Percentiles rank a stretch among this genome's conserved stretches.
These are phyloP conservation scores for Bombyx mori DNA, from an alignment of 1,140 invertebrate genomes.

Conservation along the genomic window ASM3026992v2 NC_085121.1:5272501-5273000, in stretches of 20 bases:
- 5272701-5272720: constrained; percentile 47
- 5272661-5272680: not conserved
- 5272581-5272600: constrained; percentile 5
- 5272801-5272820: constrained; percentile 48
- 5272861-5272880: constrained; percentile 19
- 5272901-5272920: too few species aligned
- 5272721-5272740: constrained; percentile 27
- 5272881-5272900: too few species aligned
- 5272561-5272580: constrained; percentile 48
- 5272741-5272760: constrained; percentile 17
- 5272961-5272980: too few species aligned
- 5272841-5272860: constrained; percentile 29
- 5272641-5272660: too few species aligned
- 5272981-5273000: too few species aligned
- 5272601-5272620: too few species aligned
- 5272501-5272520: constrained; percentile 10
- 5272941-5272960: too few species aligned
- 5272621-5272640: too few species aligned
- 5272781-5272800: constrained; percentile 43
- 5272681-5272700: constrained; percentile 23
- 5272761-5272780: constrained; percentile 7
- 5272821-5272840: constrained; percentile 44
- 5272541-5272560: constrained; percentile 32
- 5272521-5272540: constrained; percentile 8
- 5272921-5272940: too few species aligned